Evolutionary conservation across 2,113 vertebrate species (phyloP).

Genomic region (Emydura subglobosa): DNA sequence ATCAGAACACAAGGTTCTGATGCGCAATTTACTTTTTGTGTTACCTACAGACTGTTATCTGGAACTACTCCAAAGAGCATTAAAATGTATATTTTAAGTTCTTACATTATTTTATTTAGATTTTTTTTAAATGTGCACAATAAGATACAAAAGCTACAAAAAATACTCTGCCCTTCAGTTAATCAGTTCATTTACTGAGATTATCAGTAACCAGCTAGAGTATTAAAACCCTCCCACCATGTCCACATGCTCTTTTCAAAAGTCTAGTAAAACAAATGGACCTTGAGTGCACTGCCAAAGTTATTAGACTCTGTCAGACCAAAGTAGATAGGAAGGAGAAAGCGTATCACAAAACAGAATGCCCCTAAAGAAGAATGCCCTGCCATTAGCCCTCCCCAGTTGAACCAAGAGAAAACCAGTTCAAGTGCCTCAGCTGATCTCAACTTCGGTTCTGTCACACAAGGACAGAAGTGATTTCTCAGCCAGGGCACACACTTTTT

Average conservation of each 20-base stretch:
- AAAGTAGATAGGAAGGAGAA: background rate
- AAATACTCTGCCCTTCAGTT: background rate
- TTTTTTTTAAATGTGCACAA: slow-evolving; percentile 43
- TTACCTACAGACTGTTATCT: background rate
- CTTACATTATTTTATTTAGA: background rate
- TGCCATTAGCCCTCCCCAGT: rapidly evolving
- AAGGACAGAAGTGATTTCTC: rapidly evolving
- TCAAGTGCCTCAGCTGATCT: background rate
- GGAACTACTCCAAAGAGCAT: slow-evolving; percentile 11
- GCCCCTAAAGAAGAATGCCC: background rate
- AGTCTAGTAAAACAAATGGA: background rate
- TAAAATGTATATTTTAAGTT: background rate
- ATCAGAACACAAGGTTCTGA: background rate
- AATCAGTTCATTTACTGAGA: background rate
- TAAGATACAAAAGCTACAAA: slow-evolving; percentile 48
- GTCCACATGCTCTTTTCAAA: background rate
- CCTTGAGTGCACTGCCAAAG: background rate
- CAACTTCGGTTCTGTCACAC: background rate
- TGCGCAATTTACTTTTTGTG: background rate
- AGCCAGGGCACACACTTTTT: background rate
- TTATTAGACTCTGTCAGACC: background rate
- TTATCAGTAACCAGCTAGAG: background rate
- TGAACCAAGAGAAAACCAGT: background rate
- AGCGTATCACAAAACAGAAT: background rate
- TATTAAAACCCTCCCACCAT: background rate